Conservation (phyloP, 2,888 invertebrate genomes). For the Boloria euphrosyne region DNA sequence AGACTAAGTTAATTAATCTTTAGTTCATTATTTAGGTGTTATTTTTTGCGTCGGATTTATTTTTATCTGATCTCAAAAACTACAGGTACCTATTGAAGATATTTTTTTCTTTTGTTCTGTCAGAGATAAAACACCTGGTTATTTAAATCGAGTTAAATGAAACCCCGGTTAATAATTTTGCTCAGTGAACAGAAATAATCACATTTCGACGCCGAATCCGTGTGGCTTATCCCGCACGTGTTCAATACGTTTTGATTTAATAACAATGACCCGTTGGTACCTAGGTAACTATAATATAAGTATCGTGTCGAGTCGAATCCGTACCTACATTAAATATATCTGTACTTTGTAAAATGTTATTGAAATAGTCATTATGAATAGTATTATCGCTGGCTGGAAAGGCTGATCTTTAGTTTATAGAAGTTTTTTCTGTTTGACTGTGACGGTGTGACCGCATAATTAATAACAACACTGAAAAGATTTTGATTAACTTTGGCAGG, state of each 20-base stretch:
- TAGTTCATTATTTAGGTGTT: not conserved
- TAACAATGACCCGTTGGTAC: not conserved
- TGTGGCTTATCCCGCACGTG: slow-evolving; percentile 40
- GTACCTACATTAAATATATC: too few relatives aligned
- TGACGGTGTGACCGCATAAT: too few relatives aligned
- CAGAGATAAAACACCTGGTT: slow-evolving; percentile 28
- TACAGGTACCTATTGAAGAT: not conserved
- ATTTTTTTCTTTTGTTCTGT: not conserved
- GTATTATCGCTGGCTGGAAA: too few relatives aligned
- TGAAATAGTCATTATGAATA: too few relatives aligned
- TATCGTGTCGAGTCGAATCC: too few relatives aligned
- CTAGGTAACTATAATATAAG: too few relatives aligned
- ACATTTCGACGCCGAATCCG: slow-evolving; percentile 39
- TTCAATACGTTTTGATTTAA: slow-evolving; percentile 32
- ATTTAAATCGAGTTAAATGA: slow-evolving; percentile 21
- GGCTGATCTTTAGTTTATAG: too few relatives aligned
- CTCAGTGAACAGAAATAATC: slow-evolving; percentile 45
- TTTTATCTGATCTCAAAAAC: not conserved
- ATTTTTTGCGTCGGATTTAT: not conserved
- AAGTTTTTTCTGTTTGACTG: too few relatives aligned
- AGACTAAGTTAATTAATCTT: slow-evolving; percentile 7
- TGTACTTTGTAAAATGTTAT: too few relatives aligned
- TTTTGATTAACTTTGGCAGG: too few relatives aligned
- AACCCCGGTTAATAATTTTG: slow-evolving; percentile 18
- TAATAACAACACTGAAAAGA: too few relatives aligned